phyloP scores from a whole-genome alignment of 2,797 vertebrate genomes.

The Coluber constrictor region DNA sequence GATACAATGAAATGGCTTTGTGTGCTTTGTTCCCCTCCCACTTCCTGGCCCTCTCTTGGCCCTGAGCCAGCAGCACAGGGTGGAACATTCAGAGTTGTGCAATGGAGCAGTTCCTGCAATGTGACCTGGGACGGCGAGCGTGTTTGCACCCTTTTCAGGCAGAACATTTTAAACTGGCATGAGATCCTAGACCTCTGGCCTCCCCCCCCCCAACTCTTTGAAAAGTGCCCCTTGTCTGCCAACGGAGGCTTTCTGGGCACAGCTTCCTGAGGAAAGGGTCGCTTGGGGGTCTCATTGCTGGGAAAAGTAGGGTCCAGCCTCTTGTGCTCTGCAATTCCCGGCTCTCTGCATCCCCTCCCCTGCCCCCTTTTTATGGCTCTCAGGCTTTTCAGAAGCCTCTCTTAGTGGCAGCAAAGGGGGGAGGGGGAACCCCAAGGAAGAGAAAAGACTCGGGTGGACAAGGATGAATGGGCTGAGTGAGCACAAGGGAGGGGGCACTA shows the following conservation, averaged over 20 bases:
- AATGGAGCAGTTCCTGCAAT: no score
- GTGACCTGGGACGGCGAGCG: fast-evolving
- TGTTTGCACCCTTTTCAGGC: background rate
- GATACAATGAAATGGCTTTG: conserved; percentile 46
- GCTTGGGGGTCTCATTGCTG: background rate
- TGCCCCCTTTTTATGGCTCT: background rate
- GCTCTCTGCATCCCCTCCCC: background rate
- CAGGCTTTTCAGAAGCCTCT: background rate
- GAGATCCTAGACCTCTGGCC: background rate
- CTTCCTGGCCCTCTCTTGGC: background rate
- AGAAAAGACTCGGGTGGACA: background rate
- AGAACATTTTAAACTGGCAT: background rate
- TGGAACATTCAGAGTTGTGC: no score
- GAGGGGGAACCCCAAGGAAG: background rate
- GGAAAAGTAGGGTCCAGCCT: background rate
- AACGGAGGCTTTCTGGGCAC: background rate
- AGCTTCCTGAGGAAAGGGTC: background rate
- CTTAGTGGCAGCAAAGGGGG: background rate
- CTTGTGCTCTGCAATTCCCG: background rate
- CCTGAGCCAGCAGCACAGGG: background rate
- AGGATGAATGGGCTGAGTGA: background rate
- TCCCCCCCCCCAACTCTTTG: background rate
- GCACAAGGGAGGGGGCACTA: background rate
- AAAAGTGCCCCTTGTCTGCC: background rate
- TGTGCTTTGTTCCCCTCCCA: conserved; percentile 37